A percentile compares a stretch with the other conserved stretches of the same genome.
Evolutionary conservation across 2,113 vertebrate species (phyloP).

Genomic region (Platysternon megacephalum): DNA sequence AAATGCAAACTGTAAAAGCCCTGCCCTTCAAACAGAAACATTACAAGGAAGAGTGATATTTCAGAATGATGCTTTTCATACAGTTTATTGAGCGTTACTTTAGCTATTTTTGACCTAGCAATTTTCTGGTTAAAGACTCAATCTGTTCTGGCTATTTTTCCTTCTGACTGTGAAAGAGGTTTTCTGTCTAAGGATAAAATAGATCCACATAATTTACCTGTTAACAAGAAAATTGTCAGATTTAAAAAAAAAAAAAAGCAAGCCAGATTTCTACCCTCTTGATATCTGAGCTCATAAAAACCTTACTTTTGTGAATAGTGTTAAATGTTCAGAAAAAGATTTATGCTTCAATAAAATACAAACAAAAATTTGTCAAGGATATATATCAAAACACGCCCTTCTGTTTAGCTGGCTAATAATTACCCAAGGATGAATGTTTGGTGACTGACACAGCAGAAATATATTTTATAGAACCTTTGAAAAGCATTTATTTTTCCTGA

Average conservation of each 20-base stretch:
- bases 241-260: not conserved
- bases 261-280: not conserved
- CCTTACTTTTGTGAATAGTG: not conserved
- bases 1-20: not conserved
- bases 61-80: not conserved
- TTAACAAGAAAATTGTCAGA: not conserved
- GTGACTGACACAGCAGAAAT: not conserved
- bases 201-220: not conserved
- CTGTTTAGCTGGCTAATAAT: not conserved
- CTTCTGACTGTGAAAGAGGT: not conserved
- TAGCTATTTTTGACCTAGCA: not conserved
- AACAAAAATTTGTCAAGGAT: not conserved
- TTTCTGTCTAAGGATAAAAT: not conserved
- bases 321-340: not conserved
- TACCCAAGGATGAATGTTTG: not conserved
- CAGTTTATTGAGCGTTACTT: not conserved
- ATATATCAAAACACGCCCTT: not conserved
- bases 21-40: not conserved
- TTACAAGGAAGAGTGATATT: not conserved
- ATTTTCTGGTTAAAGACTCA: slow-evolving; percentile 7
- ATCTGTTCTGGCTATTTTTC: not conserved
- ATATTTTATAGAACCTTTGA: not conserved
- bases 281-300: not conserved
- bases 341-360: not conserved
- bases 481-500: not conserved